Evolutionary conservation across 2,888 invertebrate genomes (phyloP), one percentile per base, ranked within the genome.

Genomic region (Rhogogaster chlorosoma): DNA sequence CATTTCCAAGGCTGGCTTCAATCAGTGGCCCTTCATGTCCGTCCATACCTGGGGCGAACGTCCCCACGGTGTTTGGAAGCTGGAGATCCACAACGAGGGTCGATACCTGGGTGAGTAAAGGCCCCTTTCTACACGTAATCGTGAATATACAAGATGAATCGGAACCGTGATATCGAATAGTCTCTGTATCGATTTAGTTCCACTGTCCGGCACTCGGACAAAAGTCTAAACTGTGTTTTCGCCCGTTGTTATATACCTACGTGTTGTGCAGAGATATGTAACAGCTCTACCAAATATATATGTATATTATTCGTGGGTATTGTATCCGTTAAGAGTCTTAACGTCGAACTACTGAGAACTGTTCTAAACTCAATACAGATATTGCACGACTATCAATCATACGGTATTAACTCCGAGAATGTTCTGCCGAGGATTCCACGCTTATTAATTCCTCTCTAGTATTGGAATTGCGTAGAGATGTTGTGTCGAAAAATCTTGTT

Each of bases 21-120:
- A 96, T 93, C 97, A 98, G 90, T 99, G 99, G 99, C 99, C 99
- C 84, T 99, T 99, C 94, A 99, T 99, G 99, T 99, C 99, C 75
- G 99, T 98, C 86, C 99, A 99, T 94, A 98, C 97, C 93, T 99
- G 99, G 99, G 99, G 99, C 29, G 99, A 99, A 93, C 96, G 96
- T 45, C 98, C 99, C 0, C 96, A 97, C 88, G 99, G 99, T 70
- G 95, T 96, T 87, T 99, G 99, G 99, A 97, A 97, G 90, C 95
- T 99, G 86, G 98, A 99, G 94, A 98, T 99, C 86, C 98, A 98
- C 93, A 99, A 99, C 93, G 98, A 98, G 94, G 99, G 98, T 87
- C 95, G 97, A 91, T 97, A 96, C 91, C 95, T 97, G 95, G 98
- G 98, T 98, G 94, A 95, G 95, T 94, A 67, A 42, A 22, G 64